Percentiles rank a stretch among this genome's conserved stretches.
Evolutionary conservation across 1,140 invertebrate species (phyloP).

Genomic region (Probaryconus sp.): DNA sequence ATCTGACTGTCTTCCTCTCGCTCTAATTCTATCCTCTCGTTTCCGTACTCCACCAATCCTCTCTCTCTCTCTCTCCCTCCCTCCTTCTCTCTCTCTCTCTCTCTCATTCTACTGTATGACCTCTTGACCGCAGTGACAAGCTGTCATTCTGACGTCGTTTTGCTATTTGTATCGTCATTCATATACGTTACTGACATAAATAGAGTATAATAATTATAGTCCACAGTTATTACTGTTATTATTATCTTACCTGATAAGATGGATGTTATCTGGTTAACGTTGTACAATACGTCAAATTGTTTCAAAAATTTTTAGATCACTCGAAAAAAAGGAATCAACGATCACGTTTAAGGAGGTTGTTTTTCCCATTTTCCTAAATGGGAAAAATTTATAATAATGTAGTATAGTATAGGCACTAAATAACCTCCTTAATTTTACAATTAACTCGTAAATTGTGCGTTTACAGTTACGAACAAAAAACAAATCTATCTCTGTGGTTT

Average conservation of each 20-base stretch:
- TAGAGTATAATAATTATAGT: slow-evolving; percentile 39
- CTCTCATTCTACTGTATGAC: slow-evolving; percentile 15
- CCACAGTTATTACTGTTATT: slow-evolving; percentile 11
- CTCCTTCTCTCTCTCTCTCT: slow-evolving; percentile 10
- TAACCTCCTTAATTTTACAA: too few species aligned
- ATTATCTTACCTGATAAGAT: slow-evolving; percentile 17
- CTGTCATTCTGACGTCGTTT: slow-evolving; percentile 50
- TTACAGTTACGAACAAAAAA: too few species aligned
- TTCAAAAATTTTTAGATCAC: too few species aligned
- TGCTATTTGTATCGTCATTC: slow-evolving; percentile 32
- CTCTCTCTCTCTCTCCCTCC: slow-evolving; percentile 40
- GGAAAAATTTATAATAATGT: too few species aligned
- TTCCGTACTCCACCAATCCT: slow-evolving; percentile 41
- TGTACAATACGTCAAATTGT: too few species aligned
- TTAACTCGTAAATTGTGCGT: too few species aligned
- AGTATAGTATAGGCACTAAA: too few species aligned
- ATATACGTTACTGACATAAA: slow-evolving; percentile 40
- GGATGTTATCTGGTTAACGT: too few species aligned
- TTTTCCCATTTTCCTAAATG: too few species aligned
- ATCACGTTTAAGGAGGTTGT: too few species aligned
- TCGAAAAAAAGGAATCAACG: too few species aligned
- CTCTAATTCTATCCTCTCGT: slow-evolving; percentile 55
- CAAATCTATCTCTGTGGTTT: too few species aligned
- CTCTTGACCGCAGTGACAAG: slow-evolving; percentile 68
- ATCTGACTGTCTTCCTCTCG: slow-evolving; percentile 67